phyloP scores from a whole-genome alignment of 2,888 invertebrate species.

The Cryptus armator region DNA sequence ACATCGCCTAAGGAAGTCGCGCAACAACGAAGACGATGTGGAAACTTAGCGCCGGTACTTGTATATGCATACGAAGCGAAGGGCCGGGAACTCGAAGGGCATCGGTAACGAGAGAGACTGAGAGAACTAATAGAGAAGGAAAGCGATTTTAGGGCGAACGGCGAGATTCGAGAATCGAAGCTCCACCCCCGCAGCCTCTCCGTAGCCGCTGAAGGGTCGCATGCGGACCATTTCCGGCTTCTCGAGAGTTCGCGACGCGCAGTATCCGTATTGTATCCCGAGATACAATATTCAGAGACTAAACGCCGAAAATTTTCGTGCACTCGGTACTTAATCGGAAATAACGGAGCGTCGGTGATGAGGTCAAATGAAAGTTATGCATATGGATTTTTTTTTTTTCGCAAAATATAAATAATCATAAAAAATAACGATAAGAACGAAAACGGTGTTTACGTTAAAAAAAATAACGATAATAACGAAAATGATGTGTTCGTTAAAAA shows the following conservation, averaged over 20 bases:
- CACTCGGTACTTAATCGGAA: background rate
- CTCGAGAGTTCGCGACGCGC: conserved; percentile 8
- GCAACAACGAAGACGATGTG: conserved; percentile 49
- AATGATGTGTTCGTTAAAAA: too few species aligned
- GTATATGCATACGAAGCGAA: conserved; percentile 12
- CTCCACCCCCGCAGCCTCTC: conserved; percentile 20
- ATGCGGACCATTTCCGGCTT: conserved; percentile 42
- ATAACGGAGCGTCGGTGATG: background rate
- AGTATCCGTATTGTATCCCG: background rate
- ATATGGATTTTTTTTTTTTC: too few species aligned
- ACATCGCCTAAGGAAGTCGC: conserved; percentile 41
- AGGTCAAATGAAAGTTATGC: too few species aligned
- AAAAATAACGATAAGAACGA: too few species aligned
- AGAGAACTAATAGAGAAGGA: conserved; percentile 18
- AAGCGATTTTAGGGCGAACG: conserved; percentile 1
- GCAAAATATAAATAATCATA: too few species aligned
- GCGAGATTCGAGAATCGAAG: conserved; percentile 47
- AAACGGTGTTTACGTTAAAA: too few species aligned
- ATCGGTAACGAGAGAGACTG: conserved; percentile 26
- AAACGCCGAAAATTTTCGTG: background rate
- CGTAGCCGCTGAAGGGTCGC: conserved; percentile 16
- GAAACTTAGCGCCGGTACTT: conserved; percentile 61
- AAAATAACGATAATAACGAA: too few species aligned
- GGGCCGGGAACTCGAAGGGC: background rate
- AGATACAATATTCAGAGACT: background rate